Base-by-base conservation (phyloP, 2,113 vertebrate genomes). In the Tyrannus savana region DNA sequence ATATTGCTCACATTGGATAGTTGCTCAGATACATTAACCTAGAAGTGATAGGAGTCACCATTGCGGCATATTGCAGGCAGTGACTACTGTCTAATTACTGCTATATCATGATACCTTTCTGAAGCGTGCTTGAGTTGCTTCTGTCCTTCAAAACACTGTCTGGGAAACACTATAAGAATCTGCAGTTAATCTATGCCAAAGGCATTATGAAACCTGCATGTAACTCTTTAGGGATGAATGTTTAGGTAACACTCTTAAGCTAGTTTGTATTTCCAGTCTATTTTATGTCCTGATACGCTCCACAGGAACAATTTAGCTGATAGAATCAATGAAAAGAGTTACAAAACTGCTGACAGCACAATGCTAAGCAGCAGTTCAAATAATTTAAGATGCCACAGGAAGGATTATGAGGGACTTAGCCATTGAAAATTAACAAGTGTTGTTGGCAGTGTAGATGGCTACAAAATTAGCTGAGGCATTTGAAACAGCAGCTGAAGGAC, bases 281-380 rank as follows among this genome's bases (percentile, higher is more conserved):
- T 72, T 84, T 92, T 82, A 39, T 69, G 84, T 90, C 72, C 88
- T 86, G 62, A 79, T 94, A 78, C 19, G 93, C 83, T 87, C 80
- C 72, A 46, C 33, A 92, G 67, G 87, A 96, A 84, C 78, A 93
- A 89, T 91, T 97, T 93, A 97, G 86, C 86, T 96, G 94, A 96
- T 85, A 89, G 79, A 90, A 97, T 97, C 96, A 95, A 97, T 93
- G 91, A 95, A 91, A 59, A 86, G 88, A 93, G 47, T 69, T 75
- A 90, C 55, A 81, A 82, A 97, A 94, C 47, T 94, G 87, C 97
- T 96, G 95, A 97, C 84, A 94, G 91, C 91, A 97, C 78, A 91
- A 73, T 81, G 92, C 88, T 93, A 96, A 97, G 94, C 89, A 86
- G 86, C 81, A 93, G 89, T 95, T 95, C 86, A 97, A 98, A 96